These are phyloP conservation scores for Esox lucius DNA, from an alignment of 2,797 vertebrate species.

Conservation along the genomic window DNA sequence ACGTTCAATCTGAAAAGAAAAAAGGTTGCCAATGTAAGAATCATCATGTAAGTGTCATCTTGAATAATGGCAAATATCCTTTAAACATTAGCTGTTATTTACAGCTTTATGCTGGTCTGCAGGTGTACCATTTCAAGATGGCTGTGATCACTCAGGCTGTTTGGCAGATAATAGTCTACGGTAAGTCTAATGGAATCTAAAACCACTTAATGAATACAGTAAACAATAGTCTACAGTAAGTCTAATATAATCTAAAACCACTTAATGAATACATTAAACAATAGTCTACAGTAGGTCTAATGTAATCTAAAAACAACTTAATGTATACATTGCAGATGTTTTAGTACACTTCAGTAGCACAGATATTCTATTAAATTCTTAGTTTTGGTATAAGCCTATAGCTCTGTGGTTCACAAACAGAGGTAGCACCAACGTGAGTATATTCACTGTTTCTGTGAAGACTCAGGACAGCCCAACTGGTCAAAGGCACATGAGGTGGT, in stretches of 20 bases:
- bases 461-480: too few species aligned
- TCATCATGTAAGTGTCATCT: too few species aligned
- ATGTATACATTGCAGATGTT: not conserved
- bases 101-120: not conserved
- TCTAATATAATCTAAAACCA: not conserved
- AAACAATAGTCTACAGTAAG: not conserved
- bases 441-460: too few species aligned
- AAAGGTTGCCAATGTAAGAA: not conserved
- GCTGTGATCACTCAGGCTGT: not conserved
- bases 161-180: not conserved
- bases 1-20: constrained; percentile 65
- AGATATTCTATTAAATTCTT: too few species aligned
- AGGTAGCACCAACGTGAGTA: too few species aligned
- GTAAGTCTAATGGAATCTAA: not conserved
- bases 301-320: not conserved
- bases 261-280: not conserved
- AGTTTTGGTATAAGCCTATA: too few species aligned
- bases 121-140: not conserved
- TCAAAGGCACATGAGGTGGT: too few species aligned
- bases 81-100: not conserved
- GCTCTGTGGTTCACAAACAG: too few species aligned
- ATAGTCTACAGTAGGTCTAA: not conserved
- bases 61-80: not conserved
- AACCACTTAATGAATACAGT: not conserved
- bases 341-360: not conserved